Conservation (phyloP, 2,797 vertebrate species). For the Mormyrops attenuatus region DNA sequence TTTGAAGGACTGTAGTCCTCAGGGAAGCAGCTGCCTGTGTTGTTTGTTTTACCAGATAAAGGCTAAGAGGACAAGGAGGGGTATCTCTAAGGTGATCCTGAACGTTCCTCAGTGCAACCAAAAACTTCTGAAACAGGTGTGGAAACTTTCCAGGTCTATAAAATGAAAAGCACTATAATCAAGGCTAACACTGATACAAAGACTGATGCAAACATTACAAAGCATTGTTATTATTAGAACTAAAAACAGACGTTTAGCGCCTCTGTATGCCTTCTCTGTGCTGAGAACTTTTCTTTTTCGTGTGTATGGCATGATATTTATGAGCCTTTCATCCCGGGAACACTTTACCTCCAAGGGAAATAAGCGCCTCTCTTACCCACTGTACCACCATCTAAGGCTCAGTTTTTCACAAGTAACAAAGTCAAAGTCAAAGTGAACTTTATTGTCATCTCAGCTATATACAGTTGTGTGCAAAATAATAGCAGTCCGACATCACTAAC, state of each 20-base stretch:
- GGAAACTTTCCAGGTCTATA: not conserved
- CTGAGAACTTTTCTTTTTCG: not conserved
- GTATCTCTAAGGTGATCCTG: not conserved
- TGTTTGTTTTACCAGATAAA: not conserved
- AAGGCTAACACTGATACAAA: not conserved
- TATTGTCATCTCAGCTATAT: no score
- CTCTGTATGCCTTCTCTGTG: not conserved
- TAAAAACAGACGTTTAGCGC: not conserved
- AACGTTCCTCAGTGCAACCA: not conserved
- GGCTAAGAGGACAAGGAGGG: not conserved
- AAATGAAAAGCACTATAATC: not conserved
- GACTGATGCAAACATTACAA: not conserved
- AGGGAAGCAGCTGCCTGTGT: not conserved
- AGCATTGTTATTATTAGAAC: not conserved
- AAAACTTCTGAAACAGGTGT: not conserved
- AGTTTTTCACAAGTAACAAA: not conserved
- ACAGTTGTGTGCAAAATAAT: no score
- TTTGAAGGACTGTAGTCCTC: constrained; percentile 21
- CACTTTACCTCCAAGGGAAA: not conserved
- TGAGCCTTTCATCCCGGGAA: not conserved
- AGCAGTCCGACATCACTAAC: no score
- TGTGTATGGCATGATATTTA: not conserved
- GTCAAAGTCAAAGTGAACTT: no score
- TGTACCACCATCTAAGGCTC: not conserved
- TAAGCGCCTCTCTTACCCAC: not conserved